Base-by-base conservation (phyloP, 2,113 vertebrate species). In the Pteronura brasiliensis region DNA sequence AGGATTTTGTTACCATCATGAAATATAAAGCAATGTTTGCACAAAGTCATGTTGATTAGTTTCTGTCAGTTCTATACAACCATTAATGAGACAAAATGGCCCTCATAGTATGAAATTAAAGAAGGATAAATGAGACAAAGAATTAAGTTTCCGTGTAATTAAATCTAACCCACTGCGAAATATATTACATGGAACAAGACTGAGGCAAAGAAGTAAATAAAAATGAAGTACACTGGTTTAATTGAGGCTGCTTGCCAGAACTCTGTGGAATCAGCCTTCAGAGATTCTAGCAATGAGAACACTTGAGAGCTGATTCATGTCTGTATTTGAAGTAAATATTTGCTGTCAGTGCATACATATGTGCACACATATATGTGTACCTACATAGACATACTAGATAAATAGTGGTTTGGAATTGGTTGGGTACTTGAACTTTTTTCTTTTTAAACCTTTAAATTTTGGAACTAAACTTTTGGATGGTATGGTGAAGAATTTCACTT, bases 101-200 rank as follows among this genome's bases (percentile, higher is more conserved):
- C 59, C 25, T 71, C 52, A 31, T 47, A 44, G 47, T 84, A 57
- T 83, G 96, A 94, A 97, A 92, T 63, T 97, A 90, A 85, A 85
- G 39, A 93, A 76, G 49, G 42, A 74, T 76, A 92, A 87, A 72
- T 55, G 42, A 86, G 47, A 80, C 52, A 95, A 88, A 91, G n/a
- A 80, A 74, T 96, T 94, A 65, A 69, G 36, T 97, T 95, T 81
- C 44, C 27, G 2, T 81, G 76, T 94, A 95, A 92, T 96, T 79
- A 96, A 34, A 71, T 94, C 76, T 63, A 76, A 90, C 25, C 57
- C 20, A 72, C 25, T 93, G 34, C 59, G 52, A 85, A 97, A 88
- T 95, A 63, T 6, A 71, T 91, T 93, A 63, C 27, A 1, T 65
- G 42, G 39, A 95, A 34, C 34, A 93, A 59, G 71, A 72, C 13